Conservation (phyloP, 1,140 invertebrate genomes). For the Drosophila pachea region DNA sequence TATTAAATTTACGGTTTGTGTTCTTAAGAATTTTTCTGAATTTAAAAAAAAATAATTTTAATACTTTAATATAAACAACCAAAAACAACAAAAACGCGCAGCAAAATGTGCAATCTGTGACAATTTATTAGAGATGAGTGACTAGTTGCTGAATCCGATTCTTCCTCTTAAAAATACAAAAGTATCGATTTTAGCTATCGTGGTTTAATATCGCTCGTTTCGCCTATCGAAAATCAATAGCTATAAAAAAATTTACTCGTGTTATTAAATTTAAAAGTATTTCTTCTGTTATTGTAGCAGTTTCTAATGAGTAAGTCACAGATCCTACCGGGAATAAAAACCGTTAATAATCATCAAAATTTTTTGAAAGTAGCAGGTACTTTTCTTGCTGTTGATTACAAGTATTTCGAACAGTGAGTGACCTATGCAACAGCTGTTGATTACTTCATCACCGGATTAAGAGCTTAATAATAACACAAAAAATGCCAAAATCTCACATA, state of each 20-base stretch:
- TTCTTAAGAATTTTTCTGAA: not conserved
- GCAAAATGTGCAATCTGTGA: constrained; percentile 38
- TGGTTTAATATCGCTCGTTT: not conserved
- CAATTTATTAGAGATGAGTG: constrained; percentile 16
- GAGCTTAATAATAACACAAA: constrained; percentile 19
- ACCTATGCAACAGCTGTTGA: constrained; percentile 53
- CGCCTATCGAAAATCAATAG: not conserved
- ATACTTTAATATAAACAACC: constrained; percentile 39
- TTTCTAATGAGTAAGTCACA: no score
- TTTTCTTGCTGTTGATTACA: not conserved
- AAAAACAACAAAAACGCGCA: constrained; percentile 48
- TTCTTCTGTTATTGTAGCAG: no score
- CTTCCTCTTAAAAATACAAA: not conserved
- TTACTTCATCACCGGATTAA: constrained; percentile 63
- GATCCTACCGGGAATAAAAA: no score
- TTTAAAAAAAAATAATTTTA: constrained; percentile 18
- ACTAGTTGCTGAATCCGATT: not conserved
- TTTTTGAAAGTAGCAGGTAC: constrained; percentile 8
- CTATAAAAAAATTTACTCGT: not conserved
- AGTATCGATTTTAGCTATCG: not conserved
- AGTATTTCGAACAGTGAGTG: not conserved
- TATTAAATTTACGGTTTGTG: constrained; percentile 7
- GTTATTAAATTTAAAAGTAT: not conserved
- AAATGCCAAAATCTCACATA: constrained; percentile 61
- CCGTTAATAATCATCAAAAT: not conserved